These are phyloP conservation scores for Drosophila kepulauana DNA, from an alignment of 1,140 invertebrate genomes.

Conservation along the genomic window DNA sequence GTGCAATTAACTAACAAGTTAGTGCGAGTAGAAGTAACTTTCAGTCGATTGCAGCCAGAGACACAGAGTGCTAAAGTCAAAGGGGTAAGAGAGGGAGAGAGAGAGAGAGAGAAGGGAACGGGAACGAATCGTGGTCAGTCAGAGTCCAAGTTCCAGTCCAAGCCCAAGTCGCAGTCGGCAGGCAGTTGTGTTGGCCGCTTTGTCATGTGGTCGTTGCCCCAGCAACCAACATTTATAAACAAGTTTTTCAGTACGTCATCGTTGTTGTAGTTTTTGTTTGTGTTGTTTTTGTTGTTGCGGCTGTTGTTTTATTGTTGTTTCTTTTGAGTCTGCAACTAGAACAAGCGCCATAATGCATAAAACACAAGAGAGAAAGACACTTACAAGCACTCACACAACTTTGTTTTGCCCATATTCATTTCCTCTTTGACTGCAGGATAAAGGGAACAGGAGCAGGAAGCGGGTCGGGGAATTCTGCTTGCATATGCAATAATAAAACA, in stretches of 20 bases:
- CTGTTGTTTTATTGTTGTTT: conserved; percentile 31
- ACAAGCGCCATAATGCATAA: conserved; percentile 63
- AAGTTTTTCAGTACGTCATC: conserved; percentile 72
- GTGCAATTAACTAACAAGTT: conserved; percentile 64
- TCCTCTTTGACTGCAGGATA: neutral
- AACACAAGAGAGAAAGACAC: conserved; percentile 44
- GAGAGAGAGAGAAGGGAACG: neutral
- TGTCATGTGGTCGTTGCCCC: conserved; percentile 78
- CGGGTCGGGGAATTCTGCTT: conserved; percentile 36
- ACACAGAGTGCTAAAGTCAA: neutral
- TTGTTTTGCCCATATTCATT: conserved; percentile 35
- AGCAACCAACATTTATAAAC: conserved; percentile 80
- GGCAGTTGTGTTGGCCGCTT: conserved; percentile 56
- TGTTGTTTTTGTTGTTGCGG: conserved; percentile 16
- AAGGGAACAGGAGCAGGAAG: conserved; percentile 29
- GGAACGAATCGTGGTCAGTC: neutral
- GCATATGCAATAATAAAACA: conserved; percentile 54
- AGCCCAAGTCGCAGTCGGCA: neutral
- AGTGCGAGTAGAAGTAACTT: conserved; percentile 43
- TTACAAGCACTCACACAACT: conserved; percentile 18
- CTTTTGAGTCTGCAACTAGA: conserved; percentile 55
- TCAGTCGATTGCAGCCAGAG: conserved; percentile 28
- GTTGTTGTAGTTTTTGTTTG: conserved; percentile 24
- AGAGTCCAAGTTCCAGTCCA: neutral
- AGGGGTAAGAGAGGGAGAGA: neutral